Conservation (phyloP, 2,888 invertebrate species). For the Sphinx pinastri region DNA sequence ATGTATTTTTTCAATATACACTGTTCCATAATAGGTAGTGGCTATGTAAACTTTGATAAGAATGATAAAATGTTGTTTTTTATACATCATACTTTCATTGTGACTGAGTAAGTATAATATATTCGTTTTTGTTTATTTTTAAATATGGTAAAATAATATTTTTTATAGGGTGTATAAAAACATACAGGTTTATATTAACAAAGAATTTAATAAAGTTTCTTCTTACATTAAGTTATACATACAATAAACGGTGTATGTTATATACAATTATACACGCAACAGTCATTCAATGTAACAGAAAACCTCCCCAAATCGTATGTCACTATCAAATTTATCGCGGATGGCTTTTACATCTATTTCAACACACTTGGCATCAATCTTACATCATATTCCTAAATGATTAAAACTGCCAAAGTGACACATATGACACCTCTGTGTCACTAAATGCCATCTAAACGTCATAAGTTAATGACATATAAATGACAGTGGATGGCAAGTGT, state of each 20-base stretch:
- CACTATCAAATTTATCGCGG: conserved; percentile 3
- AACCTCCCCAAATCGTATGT: conserved; percentile 18
- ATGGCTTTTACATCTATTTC: conserved; percentile 25
- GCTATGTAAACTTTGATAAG: neutral
- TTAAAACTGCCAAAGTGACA: neutral
- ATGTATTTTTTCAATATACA: too few species aligned
- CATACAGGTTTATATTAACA: conserved; percentile 62
- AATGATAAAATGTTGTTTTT: neutral
- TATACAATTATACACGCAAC: conserved; percentile 61
- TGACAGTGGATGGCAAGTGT: neutral
- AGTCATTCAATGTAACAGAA: conserved; percentile 37
- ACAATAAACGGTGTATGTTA: conserved; percentile 59
- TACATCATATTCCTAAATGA: conserved; percentile 1
- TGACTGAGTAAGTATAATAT: too few species aligned
- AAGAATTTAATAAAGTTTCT: conserved; percentile 78
- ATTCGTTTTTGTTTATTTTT: too few species aligned
- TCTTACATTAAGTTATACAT: conserved; percentile 68
- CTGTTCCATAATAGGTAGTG: too few species aligned
- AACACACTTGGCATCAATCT: conserved; percentile 33
- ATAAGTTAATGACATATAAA: neutral
- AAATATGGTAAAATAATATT: too few species aligned
- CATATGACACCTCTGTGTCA: neutral
- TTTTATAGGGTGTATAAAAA: conserved; percentile 35
- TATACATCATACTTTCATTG: neutral
- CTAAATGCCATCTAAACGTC: neutral